A percentile compares a stretch with the other conserved stretches of the same genome.
Conservation (phyloP, 2,797 vertebrate species). For the Falco naumanni region DNA sequence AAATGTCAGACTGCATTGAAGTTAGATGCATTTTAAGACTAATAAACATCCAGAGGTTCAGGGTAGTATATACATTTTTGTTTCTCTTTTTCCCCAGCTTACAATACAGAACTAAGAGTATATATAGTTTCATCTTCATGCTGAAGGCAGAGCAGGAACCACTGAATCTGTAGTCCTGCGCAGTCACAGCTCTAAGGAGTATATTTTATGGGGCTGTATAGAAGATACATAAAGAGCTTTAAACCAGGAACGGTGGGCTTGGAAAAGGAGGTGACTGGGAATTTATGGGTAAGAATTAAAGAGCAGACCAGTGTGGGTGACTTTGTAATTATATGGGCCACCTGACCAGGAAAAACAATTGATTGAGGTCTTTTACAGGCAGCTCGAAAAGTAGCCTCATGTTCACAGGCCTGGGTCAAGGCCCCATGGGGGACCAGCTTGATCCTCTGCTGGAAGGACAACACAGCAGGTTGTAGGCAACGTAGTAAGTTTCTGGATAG, state of each 20-base stretch:
- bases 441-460: neutral
- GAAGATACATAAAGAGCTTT: neutral
- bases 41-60: slow-evolving; percentile 28
- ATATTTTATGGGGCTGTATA: neutral
- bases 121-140: neutral
- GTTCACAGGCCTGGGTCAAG: neutral
- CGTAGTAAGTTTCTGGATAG: neutral
- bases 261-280: neutral
- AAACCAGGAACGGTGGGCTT: neutral
- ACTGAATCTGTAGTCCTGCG: neutral
- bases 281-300: neutral
- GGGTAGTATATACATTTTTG: neutral
- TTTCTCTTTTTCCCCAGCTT: neutral
- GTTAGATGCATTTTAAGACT: slow-evolving; percentile 53
- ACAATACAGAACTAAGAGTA: neutral
- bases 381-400: neutral
- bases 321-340: neutral
- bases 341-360: neutral
- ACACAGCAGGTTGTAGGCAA: neutral
- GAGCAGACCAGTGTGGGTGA: neutral
- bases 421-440: neutral
- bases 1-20: slow-evolving; percentile 63
- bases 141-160: neutral
- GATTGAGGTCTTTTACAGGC: neutral
- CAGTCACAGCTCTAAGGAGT: neutral